These are phyloP conservation scores for Hyposoter didymator DNA, from an alignment of 2,888 invertebrate species.

Conservation along the genomic window DNA sequence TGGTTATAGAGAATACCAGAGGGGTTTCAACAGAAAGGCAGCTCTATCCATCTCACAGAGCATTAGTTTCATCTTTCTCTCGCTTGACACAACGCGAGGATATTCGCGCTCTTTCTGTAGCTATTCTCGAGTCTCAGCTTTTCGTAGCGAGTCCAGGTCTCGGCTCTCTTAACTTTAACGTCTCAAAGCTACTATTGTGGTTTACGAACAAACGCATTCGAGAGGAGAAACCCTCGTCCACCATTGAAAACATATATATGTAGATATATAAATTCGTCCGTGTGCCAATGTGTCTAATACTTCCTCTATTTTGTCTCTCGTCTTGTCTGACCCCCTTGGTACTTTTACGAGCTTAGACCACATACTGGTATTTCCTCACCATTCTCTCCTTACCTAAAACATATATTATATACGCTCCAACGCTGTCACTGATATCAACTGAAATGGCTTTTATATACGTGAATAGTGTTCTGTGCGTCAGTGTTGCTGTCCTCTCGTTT, in stretches of 20 bases:
- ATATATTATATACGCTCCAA: slow-evolving; percentile 58
- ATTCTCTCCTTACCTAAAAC: slow-evolving; percentile 53
- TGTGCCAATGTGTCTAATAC: slow-evolving; percentile 34
- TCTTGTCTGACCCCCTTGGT: slow-evolving; percentile 40
- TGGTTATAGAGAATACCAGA: slow-evolving; percentile 44
- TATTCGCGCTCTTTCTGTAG: slow-evolving; percentile 5
- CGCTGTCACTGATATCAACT: slow-evolving; percentile 44
- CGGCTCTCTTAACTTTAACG: slow-evolving; percentile 61
- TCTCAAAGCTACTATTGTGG: slow-evolving; percentile 35
- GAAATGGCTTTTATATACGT: slow-evolving; percentile 42
- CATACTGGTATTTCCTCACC: slow-evolving; percentile 14
- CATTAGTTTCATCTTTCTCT: slow-evolving; percentile 26
- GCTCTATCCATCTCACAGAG: slow-evolving; percentile 24
- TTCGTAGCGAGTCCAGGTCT: slow-evolving; percentile 12
- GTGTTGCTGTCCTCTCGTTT: slow-evolving; percentile 64
- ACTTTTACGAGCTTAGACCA: slow-evolving; percentile 64
- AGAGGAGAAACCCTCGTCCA: slow-evolving; percentile 48
- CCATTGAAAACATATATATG: slow-evolving; percentile 19
- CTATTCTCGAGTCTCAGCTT: slow-evolving; percentile 4
- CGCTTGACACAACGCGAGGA: not conserved
- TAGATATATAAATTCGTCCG: slow-evolving; percentile 17
- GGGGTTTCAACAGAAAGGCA: slow-evolving; percentile 33
- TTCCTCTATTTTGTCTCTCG: slow-evolving; percentile 50
- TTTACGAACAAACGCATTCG: slow-evolving; percentile 57
- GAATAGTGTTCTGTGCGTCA: slow-evolving; percentile 18